Conservation (phyloP, 2,113 vertebrate species). For the Chiloscyllium plagiosum region DNA sequence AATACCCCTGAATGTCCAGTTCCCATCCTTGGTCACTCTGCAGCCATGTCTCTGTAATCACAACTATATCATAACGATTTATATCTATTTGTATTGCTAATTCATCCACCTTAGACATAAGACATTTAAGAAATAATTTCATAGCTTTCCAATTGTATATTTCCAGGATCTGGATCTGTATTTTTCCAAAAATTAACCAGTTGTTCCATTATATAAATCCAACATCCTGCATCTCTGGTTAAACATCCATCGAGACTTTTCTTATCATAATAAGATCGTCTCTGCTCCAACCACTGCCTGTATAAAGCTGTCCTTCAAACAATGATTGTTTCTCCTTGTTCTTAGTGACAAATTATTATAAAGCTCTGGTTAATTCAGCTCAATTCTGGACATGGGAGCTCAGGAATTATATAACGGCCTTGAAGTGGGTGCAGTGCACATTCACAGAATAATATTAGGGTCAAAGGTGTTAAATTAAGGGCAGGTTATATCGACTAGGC, state of each 20-base stretch:
- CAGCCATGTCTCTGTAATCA: too few relatives aligned
- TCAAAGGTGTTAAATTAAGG: neutral
- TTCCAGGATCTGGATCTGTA: too few relatives aligned
- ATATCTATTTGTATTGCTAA: too few relatives aligned
- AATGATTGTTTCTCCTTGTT: neutral
- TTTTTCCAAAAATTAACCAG: neutral
- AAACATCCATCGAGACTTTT: neutral
- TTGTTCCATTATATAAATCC: neutral
- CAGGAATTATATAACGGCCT: neutral
- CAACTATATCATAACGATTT: too few relatives aligned
- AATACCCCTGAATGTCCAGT: too few relatives aligned
- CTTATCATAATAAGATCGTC: neutral
- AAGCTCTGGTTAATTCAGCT: neutral
- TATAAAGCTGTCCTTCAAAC: neutral
- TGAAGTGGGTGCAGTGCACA: neutral
- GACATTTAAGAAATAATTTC: too few relatives aligned
- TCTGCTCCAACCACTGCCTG: neutral
- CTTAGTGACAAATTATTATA: neutral
- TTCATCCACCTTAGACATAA: too few relatives aligned
- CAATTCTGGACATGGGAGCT: neutral
- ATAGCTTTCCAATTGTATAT: too few relatives aligned
- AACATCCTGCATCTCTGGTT: neutral
- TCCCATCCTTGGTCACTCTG: too few relatives aligned
- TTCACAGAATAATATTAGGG: neutral
- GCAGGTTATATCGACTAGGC: neutral